These are phyloP conservation scores for Seira sanloemensis DNA, from an alignment of 2,888 invertebrate species.

Conservation along the genomic window DNA sequence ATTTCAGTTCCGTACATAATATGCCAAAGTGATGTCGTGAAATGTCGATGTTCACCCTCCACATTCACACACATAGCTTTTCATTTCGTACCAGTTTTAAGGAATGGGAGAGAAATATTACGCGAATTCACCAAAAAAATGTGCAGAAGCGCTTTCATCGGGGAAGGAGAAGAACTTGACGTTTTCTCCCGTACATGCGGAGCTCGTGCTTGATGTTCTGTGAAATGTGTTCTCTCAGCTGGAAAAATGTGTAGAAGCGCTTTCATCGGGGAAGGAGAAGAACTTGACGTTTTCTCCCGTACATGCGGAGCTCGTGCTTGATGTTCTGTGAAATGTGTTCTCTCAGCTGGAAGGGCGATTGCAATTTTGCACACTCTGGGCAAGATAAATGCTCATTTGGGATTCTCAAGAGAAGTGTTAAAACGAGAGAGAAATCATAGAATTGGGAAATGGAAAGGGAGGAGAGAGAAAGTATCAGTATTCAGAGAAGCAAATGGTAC, in stretches of 20 bases:
- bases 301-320: constrained; percentile 27
- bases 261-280: neutral
- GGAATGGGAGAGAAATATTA: too few species aligned
- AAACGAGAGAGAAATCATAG: neutral
- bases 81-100: too few species aligned
- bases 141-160: too few species aligned
- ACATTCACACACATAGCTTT: too few species aligned
- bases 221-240: constrained; percentile 42
- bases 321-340: constrained; percentile 48
- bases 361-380: constrained; percentile 43
- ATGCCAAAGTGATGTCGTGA: too few species aligned
- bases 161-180: constrained; percentile 12
- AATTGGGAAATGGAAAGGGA: neutral
- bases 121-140: too few species aligned
- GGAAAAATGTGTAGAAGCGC: too few species aligned
- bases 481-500: neutral
- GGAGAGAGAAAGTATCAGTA: neutral
- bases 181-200: constrained; percentile 18
- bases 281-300: constrained; percentile 30
- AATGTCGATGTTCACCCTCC: too few species aligned
- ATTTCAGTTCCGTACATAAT: too few species aligned
- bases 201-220: constrained; percentile 42
- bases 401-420: constrained; percentile 26
- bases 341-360: constrained; percentile 46
- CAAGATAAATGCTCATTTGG: constrained; percentile 59